Base-by-base conservation (phyloP, 2,888 invertebrate species). In the Apeira syringaria region DNA sequence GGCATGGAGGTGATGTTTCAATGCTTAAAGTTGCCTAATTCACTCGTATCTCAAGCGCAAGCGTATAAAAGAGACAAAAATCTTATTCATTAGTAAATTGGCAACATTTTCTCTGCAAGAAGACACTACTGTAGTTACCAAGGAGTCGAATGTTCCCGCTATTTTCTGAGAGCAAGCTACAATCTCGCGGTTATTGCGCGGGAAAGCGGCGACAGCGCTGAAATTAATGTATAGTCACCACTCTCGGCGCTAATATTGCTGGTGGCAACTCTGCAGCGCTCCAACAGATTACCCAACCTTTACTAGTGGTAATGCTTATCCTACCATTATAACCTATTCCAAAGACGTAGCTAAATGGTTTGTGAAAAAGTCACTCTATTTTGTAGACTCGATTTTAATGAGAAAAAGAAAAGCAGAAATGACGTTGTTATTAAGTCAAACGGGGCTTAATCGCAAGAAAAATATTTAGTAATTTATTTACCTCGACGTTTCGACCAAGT, bases 211-310 rank as follows among this genome's bases (percentile, higher is more conserved):
- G 58, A 64, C 50, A 63, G 60, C 54, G 59, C 58, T 68, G 56
- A 50, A 59, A 59, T 60, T 60, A 59, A 62, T 59, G 52, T 48
- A 51, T 31, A 31, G 34, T 27, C 37, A 44, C 41, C 39, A 41
- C 49, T 47, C 47, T 37, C 38, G 46, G 55, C 55, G 61, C 66
- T 73, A 69, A 76, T 73, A 72, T 64, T 56, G 47, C 53, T 32
- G 47, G 48, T 26, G 56, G 50, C 51, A 57, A 64, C 61, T 62
- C 52, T 59, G 53, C 56, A 59, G 58, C 27, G 35, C 64, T 43
- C 26, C 35, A 53, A 41, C 47, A 43, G 48, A 51, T 49, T 54
- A 54, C 39, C 51, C 37, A 30, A 20, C 20, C 33, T 45, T 36
- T 31, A 24, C 40, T 24, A 11, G 40, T 50, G 54, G 61, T 61